Evolutionary conservation across 2,888 invertebrate genomes (phyloP), one percentile per base, ranked within the genome.

Genomic region (Schizaphis graminum): DNA sequence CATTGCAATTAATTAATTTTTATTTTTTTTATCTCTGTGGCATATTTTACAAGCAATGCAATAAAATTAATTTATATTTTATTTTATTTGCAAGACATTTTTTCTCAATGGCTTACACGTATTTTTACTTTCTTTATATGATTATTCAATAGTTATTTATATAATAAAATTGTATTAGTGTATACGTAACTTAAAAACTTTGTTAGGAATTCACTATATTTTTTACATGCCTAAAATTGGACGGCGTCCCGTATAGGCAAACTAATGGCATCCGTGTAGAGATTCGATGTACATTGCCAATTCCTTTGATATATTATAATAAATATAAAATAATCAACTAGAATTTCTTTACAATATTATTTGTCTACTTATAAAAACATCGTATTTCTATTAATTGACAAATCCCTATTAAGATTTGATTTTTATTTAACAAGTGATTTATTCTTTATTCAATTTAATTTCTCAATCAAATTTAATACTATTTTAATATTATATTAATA

Each of bases 191-290:
- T 24, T 56, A 11, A 88, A 56, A 87, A 87, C 53, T 44, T 53
- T 87, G 24, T 49, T 21, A 49, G 49, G 21, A 41, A 87, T 87
- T 49, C 49, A n/a, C n/a, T 87, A 21, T 35, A 56, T 91, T 53
- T 90, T 84, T 84, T 35, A 84, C 8, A 53, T 16, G 35, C 41
- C 35, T 16, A 41, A 91, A 84, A 84, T 85, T 91, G 91, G 84
- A 84, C 44, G 53, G 84, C 85, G 41, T 91, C 91, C 84, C 56
- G 21, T 56, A 56, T 85, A 91, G 91, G 84, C 91, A 91, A 85
- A 57, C 16, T 85, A 53, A 84, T 53, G 21, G 53, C 35, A 84
- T 41, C 10, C 26, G 10, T 56, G 87, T 87, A 26, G 35, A 89
- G 41, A 56, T 41, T 41, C 35, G 13, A 35, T 56, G 35, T 11